phyloP scores from a whole-genome alignment of 2,797 vertebrate genomes.

The Moxostoma hubbsi region DNA sequence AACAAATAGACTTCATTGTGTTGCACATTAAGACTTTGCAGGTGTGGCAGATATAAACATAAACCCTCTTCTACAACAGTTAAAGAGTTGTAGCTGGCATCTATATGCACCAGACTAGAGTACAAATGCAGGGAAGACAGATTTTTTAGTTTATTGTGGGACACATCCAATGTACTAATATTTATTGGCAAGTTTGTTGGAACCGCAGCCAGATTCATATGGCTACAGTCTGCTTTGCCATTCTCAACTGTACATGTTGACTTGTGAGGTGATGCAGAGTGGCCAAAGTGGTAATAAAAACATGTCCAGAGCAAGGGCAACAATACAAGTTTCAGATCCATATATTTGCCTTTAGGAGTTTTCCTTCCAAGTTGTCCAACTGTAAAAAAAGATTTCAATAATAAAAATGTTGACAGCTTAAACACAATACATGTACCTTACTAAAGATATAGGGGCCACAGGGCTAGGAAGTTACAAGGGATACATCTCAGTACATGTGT shows the following conservation, averaged over 20 bases:
- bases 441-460: background rate
- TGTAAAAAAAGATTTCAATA: background rate
- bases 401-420: background rate
- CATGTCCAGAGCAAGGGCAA: conserved; percentile 17
- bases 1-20: conserved; percentile 84
- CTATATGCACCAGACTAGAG: conserved; percentile 74
- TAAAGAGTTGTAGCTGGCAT: conserved; percentile 84
- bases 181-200: conserved; percentile 85
- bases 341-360: background rate
- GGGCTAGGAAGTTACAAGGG: background rate
- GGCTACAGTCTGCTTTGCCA: conserved; percentile 87
- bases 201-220: conserved; percentile 80
- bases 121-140: conserved; percentile 81
- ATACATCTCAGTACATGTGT: no score
- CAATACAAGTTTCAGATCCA: conserved; percentile 26
- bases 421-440: no score
- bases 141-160: conserved; percentile 84
- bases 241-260: conserved; percentile 70
- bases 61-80: conserved; percentile 77
- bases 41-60: conserved; percentile 77
- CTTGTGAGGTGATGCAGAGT: conserved; percentile 53
- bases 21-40: conserved; percentile 80
- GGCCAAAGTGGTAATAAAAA: background rate
- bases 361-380: background rate
- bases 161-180: conserved; percentile 86